phyloP scores from a whole-genome alignment of 2,888 invertebrate genomes.

The Callyntrura guangdongensis region DNA sequence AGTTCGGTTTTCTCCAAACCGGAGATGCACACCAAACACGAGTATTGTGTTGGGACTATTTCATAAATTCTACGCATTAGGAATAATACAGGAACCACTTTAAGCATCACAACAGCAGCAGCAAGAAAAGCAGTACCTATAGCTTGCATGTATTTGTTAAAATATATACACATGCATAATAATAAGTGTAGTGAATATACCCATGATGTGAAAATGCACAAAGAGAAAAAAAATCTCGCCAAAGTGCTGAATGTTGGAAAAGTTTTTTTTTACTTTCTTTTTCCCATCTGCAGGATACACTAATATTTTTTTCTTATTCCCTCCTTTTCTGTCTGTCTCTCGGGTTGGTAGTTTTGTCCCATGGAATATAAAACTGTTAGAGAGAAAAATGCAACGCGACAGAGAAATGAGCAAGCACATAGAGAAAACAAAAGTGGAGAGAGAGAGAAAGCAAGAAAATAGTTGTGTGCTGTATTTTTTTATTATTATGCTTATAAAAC shows the following conservation, averaged over 20 bases:
- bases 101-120: too few relatives aligned
- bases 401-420: neutral
- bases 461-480: neutral
- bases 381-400: constrained; percentile 18
- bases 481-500: neutral
- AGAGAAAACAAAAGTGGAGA: too few relatives aligned
- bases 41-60: too few relatives aligned
- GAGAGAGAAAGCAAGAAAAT: neutral
- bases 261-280: constrained; percentile 9
- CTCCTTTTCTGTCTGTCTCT: constrained; percentile 1
- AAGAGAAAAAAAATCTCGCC: constrained; percentile 50
- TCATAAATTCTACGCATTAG: too few relatives aligned
- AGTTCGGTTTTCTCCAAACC: too few relatives aligned
- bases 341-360: constrained; percentile 9
- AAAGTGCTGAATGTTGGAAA: constrained; percentile 64
- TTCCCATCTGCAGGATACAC: neutral
- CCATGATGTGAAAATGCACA: neutral
- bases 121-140: too few relatives aligned
- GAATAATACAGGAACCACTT: too few relatives aligned
- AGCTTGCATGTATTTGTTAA: too few relatives aligned
- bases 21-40: too few relatives aligned
- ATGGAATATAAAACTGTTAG: neutral
- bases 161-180: too few relatives aligned
- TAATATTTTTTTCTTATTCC: neutral
- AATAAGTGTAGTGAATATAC: too few relatives aligned